Evolutionary conservation across 2,888 invertebrate species (phyloP), one percentile per base, ranked within the genome.

Genomic region (Amorpha juglandis): DNA sequence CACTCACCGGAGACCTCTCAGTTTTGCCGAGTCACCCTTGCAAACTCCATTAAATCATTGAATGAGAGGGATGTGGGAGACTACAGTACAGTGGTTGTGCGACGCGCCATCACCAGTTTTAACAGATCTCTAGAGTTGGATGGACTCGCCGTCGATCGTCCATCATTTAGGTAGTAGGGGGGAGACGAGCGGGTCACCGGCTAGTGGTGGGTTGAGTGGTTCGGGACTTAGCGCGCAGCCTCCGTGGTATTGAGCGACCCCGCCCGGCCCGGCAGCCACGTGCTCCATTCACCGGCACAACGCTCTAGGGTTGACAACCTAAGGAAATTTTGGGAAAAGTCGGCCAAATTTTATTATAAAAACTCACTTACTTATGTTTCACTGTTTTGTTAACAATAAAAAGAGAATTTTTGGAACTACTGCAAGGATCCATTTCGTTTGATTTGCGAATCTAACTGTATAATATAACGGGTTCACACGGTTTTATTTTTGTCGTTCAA

Each of bases 221-320:
- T 76, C 68, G 67, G 76, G 76, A 79, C 84, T 80, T 83, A 82
- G 76, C 79, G 89, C 89, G 89, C 89, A 89, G 89, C 88, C 89
- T 89, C 89, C 86, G 83, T 78, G 70, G 71, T 89, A 89, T 89
- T 83, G 89, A 89, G 80, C 89, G 88, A 78, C 87, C 88, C 84
- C 88, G 82, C 87, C 89, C 88, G 83, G 73, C 69, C 42, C 42
- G 42, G 45, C 14, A 67, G 70, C 84, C 85, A 87, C 86, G 87
- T 87, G 87, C 74, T 84, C 70, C 88, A 89, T 88, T 89, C 89
- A 87, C 81, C 80, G 82, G 80, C 74, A 73, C 63, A 67, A 19
- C 27, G 47, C 11, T 45, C 16, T 21, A 58, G 58, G 58, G 58
- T 42, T 58, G 58, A 42, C 19, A 42, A 38, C 38, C 6, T 8